Evolutionary conservation across 2,113 vertebrate genomes (phyloP).

Genomic region (Accipiter virgatus): DNA sequence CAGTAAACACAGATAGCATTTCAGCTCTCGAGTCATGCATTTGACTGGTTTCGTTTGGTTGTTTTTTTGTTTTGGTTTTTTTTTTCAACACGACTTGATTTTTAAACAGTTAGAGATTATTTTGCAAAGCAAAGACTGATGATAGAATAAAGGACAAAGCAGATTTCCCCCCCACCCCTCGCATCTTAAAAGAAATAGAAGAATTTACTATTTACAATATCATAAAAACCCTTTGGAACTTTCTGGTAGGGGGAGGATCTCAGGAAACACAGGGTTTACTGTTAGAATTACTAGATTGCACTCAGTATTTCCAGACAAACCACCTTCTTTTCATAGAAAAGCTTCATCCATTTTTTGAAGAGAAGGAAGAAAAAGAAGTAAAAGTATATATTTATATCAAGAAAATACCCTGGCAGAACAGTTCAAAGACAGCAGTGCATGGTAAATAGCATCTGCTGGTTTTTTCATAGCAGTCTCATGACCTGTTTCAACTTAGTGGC

Average conservation of each 20-base stretch:
- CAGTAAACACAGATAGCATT: conserved; percentile 16
- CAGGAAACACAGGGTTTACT: neutral
- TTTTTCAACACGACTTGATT: neutral
- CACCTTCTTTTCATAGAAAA: neutral
- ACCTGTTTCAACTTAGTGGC: neutral
- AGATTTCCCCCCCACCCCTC: neutral
- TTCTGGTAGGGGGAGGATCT: neutral
- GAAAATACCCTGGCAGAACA: neutral
- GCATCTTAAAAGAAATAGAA: neutral
- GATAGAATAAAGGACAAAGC: neutral
- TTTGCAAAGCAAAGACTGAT: neutral
- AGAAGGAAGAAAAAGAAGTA: neutral
- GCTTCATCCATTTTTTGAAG: neutral
- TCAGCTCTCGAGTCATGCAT: neutral
- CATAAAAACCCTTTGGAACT: conserved; percentile 16
- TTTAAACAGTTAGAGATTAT: neutral
- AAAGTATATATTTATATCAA: neutral
- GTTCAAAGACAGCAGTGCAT: neutral
- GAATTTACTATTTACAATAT: neutral
- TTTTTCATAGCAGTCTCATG: conserved; percentile 19
- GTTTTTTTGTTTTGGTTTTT: neutral
- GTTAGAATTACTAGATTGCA: conserved; percentile 35
- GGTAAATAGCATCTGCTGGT: conserved; percentile 18
- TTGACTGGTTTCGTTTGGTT: neutral
- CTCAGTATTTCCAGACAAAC: conserved; percentile 5